Conservation (phyloP, 2,888 invertebrate genomes). For the Hesperia comma region DNA sequence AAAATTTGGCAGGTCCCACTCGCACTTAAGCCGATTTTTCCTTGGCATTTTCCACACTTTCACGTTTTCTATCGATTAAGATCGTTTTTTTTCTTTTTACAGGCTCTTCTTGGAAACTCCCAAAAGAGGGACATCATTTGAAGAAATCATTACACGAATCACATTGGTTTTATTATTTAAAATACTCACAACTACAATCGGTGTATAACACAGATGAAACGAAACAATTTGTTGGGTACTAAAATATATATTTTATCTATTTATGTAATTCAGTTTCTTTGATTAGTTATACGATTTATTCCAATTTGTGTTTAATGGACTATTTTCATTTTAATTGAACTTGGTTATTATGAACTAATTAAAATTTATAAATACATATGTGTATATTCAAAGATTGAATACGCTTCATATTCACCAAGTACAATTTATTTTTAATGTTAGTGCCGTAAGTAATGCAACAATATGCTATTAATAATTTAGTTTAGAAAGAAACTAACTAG, state of each 20-base stretch:
- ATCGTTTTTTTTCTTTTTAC: constrained; percentile 48
- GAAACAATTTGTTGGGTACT: constrained; percentile 10
- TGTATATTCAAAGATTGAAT: constrained; percentile 60
- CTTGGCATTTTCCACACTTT: too few species aligned
- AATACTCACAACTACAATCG: constrained; percentile 31
- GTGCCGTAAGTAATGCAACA: constrained; percentile 44
- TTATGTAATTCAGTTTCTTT: constrained; percentile 3
- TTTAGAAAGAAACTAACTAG: constrained; percentile 80
- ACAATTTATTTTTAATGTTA: constrained; percentile 66
- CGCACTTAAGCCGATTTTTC: too few species aligned
- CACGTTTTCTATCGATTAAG: too few species aligned
- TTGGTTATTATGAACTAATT: constrained; percentile 46
- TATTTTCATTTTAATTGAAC: constrained; percentile 42
- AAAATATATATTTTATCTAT: constrained; percentile 7
- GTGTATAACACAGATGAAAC: constrained; percentile 30
- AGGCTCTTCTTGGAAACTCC: constrained; percentile 76
- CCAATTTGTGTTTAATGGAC: constrained; percentile 38
- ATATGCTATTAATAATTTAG: constrained; percentile 70
- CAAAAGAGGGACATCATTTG: constrained; percentile 77
- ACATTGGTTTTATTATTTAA: constrained; percentile 14
- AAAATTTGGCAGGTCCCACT: too few species aligned
- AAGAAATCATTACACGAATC: constrained; percentile 35
- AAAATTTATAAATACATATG: constrained; percentile 38
- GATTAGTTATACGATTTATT: constrained; percentile 33
- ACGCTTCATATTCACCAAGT: constrained; percentile 80